Evolutionary conservation across 2,888 invertebrate species (phyloP).

Genomic region (Philaethria dido): DNA sequence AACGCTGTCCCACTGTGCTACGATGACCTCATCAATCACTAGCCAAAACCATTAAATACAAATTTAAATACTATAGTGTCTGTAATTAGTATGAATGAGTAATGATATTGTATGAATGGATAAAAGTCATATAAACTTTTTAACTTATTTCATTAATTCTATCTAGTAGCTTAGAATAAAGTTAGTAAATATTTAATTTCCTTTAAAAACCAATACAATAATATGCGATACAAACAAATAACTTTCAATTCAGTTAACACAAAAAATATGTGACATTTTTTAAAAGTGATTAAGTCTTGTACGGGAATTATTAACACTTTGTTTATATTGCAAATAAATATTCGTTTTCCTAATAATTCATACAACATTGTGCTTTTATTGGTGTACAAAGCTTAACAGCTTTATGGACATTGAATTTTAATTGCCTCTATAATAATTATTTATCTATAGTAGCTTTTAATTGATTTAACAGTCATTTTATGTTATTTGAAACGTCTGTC

Average conservation of each 20-base stretch:
- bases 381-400: neutral
- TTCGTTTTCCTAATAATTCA: neutral
- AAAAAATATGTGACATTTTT: neutral
- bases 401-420: neutral
- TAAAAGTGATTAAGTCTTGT: neutral
- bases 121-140: neutral
- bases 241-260: neutral
- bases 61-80: too few species aligned
- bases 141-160: neutral
- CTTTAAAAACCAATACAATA: neutral
- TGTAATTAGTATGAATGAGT: too few species aligned
- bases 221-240: neutral
- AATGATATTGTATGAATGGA: neutral
- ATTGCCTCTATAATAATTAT: neutral
- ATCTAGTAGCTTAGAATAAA: too few species aligned
- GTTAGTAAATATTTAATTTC: neutral
- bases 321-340: neutral
- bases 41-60: too few species aligned
- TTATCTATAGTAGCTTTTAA: too few species aligned
- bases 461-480: too few species aligned
- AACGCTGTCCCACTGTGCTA: too few species aligned
- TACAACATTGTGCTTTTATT: conserved; percentile 1
- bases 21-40: too few species aligned
- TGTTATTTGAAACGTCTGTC: too few species aligned
- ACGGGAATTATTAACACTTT: neutral